Evolutionary conservation across 2,113 vertebrate genomes (phyloP).

Genomic region (Entomyzon cyanotis): DNA sequence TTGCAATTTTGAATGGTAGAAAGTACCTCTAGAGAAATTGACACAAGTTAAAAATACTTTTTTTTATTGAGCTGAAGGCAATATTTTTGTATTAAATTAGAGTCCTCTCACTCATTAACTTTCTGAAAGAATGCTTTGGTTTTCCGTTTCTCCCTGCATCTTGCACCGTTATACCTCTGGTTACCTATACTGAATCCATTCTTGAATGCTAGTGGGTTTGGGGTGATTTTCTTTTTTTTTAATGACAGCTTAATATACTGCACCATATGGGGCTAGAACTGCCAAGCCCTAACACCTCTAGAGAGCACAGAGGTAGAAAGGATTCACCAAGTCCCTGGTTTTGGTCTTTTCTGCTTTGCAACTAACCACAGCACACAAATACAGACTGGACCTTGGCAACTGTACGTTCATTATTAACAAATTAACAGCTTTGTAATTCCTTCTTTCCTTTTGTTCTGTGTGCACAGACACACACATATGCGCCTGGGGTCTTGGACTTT

Average conservation of each 20-base stretch:
- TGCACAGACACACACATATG: neutral
- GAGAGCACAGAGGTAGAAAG: neutral
- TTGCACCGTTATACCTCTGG: neutral
- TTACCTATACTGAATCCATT: neutral
- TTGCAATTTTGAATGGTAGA: neutral
- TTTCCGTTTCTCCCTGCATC: neutral
- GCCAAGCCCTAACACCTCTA: neutral
- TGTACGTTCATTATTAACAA: neutral
- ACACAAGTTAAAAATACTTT: neutral
- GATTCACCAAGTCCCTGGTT: neutral
- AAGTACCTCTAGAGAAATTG: neutral
- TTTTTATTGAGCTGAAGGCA: neutral
- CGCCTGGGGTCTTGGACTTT: neutral
- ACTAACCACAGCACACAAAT: neutral
- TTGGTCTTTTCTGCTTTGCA: neutral
- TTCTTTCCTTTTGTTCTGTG: slow-evolving; percentile 2
- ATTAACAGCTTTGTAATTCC: slow-evolving; percentile 7
- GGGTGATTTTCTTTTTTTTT: neutral
- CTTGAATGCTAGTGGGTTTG: neutral
- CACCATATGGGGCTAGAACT: neutral
- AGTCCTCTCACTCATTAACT: neutral
- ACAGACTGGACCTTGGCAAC: neutral
- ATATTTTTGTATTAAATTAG: neutral
- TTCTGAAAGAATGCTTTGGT: neutral
- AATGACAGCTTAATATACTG: neutral